Percentiles rank a stretch among this genome's conserved stretches.
Evolutionary conservation across 2,888 invertebrate genomes (phyloP).

Genomic region (Glaucopsyche alexis): DNA sequence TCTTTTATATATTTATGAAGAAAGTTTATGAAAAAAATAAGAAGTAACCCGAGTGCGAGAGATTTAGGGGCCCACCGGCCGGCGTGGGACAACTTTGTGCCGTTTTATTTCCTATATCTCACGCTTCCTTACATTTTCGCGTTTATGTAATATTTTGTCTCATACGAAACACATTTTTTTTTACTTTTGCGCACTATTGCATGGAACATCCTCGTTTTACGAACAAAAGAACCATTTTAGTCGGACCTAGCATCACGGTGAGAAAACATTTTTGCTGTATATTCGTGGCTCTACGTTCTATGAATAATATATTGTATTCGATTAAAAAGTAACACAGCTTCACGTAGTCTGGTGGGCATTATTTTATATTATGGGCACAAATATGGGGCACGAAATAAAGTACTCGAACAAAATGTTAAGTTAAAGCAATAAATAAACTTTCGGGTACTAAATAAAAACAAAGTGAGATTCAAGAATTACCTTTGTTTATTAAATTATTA

Average conservation of each 20-base stretch:
- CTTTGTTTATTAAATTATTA: constrained; percentile 3
- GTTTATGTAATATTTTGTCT: neutral
- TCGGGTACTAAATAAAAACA: neutral
- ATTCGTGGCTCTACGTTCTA: neutral
- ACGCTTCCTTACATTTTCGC: neutral
- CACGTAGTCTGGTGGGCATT: no score
- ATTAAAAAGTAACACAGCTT: no score
- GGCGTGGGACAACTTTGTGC: neutral
- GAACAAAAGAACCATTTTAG: neutral
- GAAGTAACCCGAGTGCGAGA: constrained; percentile 28
- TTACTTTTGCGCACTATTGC: neutral
- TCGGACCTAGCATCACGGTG: neutral
- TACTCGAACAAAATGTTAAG: neutral
- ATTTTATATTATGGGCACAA: no score
- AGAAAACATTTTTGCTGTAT: neutral
- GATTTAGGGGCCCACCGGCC: constrained; percentile 2
- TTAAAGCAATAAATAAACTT: neutral
- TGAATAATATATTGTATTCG: neutral
- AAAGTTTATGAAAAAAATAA: constrained; percentile 28
- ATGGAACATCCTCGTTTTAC: neutral
- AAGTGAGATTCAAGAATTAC: neutral
- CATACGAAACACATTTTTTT: neutral
- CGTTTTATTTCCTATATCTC: neutral
- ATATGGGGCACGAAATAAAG: no score
- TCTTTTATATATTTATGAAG: constrained; percentile 26